These are phyloP conservation scores for Chaenocephalus aceratus DNA, from an alignment of 2,113 vertebrate genomes.

Conservation along the genomic window DNA sequence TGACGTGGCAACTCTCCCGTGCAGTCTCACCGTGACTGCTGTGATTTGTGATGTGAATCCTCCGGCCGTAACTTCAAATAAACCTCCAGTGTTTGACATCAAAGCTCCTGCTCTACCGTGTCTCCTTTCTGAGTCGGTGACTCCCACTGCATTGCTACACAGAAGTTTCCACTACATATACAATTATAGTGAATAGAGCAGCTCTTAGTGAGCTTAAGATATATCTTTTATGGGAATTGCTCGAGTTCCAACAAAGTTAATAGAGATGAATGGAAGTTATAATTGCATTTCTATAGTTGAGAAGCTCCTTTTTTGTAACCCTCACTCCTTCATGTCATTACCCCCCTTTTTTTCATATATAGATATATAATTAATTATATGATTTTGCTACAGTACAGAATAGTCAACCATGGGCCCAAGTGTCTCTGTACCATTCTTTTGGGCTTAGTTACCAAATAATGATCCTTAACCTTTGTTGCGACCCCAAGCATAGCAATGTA, in stretches of 20 bases:
- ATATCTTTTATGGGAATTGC: neutral
- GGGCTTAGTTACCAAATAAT: slow-evolving; percentile 36
- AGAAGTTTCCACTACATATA: neutral
- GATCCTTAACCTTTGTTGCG: slow-evolving; percentile 36
- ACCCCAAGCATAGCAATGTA: slow-evolving; percentile 24
- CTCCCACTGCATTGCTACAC: too few relatives aligned
- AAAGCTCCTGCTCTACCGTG: too few relatives aligned
- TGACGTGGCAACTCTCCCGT: too few relatives aligned
- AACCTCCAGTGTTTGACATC: too few relatives aligned
- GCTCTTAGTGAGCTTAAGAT: too few relatives aligned
- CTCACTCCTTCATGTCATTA: neutral
- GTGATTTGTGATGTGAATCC: too few relatives aligned
- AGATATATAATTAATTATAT: neutral
- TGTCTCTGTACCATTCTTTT: neutral
- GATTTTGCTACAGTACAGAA: slow-evolving; percentile 2
- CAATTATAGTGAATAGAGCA: too few relatives aligned
- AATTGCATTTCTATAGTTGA: neutral
- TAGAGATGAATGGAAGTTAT: neutral
- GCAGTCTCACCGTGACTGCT: too few relatives aligned
- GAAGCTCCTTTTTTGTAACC: neutral
- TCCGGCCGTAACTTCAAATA: too few relatives aligned
- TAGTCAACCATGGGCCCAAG: neutral
- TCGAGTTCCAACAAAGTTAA: neutral
- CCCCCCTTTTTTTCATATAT: too few relatives aligned
- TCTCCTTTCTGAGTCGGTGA: too few relatives aligned